Evolutionary conservation across 2,113 vertebrate species (phyloP), one percentile per base, ranked within the genome.

Genomic region (Numenius arquata): DNA sequence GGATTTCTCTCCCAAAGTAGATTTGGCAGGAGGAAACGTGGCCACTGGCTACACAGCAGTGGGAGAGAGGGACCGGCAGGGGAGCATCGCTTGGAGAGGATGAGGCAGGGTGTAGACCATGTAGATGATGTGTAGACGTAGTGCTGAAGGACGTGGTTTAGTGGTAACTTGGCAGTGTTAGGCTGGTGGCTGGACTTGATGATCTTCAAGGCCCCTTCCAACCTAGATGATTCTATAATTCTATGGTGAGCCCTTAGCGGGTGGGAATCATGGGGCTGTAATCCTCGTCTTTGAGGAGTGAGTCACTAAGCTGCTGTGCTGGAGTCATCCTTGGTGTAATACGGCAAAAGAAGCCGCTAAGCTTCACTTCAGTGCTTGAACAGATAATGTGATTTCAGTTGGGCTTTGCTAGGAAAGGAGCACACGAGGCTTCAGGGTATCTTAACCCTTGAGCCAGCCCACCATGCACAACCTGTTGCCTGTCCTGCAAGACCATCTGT

Each of bases 261-360:
- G 43, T 78, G 48, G 43, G 66, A 72, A 61, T 45, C 40, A 76
- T 0, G 0, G 1, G 67, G 50, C 19, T 36, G 11, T 80, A 88
- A 95, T 73, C 91, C 72, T 73, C 12, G 2, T 47, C 83, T 62
- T 70, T 88, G 83, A 73, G 67, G 55, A 79, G 5, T 85, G 94
- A 96, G 83, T 95, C 92, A 95, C 88, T 88, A 72, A 92, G 85
- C 78, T 90, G 92, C 48, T 88, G 40, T 65, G 71, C 71, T 92
- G 75, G 18, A 86, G 73, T 79, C 94, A 96, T 47, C 84, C n/a
- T 17, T 58, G 74, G 17, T 29, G 18, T 58, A 34, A 88, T 40
- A 70, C 4, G 15, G n/a, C 68, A 79, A 79, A 96, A 78, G 73
- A 91, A 94, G 85, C 62, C 34, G 34, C 66, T 56, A 61, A 76